Conservation (phyloP, 2,113 vertebrate species). For the Stigmatopora argus region DNA sequence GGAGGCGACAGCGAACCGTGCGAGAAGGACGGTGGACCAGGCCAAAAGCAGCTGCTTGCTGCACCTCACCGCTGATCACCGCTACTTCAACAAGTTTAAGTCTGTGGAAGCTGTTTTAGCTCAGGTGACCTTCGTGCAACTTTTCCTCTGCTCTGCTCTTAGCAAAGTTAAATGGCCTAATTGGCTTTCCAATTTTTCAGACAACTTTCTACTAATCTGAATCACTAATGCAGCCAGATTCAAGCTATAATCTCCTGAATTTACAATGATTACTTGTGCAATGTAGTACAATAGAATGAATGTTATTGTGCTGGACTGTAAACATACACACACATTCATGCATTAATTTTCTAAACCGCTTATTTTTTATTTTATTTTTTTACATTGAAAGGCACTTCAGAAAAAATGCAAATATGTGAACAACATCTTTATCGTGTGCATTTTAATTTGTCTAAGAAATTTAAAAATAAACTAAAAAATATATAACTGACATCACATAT, state of each 20-base stretch:
- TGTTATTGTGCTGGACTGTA: no score
- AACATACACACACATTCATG: no score
- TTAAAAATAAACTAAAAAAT: no score
- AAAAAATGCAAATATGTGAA: no score
- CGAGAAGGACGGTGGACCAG: slow-evolving; percentile 62
- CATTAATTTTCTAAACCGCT: no score
- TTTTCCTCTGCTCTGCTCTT: background rate
- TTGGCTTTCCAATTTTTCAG: background rate
- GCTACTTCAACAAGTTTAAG: slow-evolving; percentile 72
- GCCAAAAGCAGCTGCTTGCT: slow-evolving; percentile 74
- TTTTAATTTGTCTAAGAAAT: no score
- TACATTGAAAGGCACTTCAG: no score
- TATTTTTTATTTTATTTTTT: no score
- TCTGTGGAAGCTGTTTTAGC: slow-evolving; percentile 71
- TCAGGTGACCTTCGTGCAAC: slow-evolving; percentile 55
- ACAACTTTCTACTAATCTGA: background rate
- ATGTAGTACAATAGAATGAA: no score
- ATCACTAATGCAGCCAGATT: background rate
- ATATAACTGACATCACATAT: no score
- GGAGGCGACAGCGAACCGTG: slow-evolving; percentile 47
- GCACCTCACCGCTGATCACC: slow-evolving; percentile 69
- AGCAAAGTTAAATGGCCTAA: background rate
- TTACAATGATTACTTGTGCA: background rate
- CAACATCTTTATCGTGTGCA: no score
- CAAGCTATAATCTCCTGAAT: background rate